phyloP scores from a whole-genome alignment of 1,140 invertebrate species.

The Drosophila aff. region DNA sequence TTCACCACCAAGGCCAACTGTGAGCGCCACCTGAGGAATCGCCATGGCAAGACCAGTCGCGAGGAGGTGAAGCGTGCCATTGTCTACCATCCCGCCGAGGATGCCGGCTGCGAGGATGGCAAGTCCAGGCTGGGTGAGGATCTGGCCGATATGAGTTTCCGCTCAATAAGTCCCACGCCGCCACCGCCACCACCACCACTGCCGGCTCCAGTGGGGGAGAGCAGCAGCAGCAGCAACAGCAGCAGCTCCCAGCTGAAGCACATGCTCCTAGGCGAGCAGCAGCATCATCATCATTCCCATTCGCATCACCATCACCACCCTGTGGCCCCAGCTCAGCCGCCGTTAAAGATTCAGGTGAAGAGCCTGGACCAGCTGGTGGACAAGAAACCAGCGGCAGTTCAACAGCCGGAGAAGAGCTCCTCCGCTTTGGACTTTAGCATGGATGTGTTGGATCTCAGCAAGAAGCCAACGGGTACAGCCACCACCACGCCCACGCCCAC shows the following conservation, averaged over 20 bases:
- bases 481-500: constrained; percentile 86
- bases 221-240: constrained; percentile 78
- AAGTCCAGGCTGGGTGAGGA: constrained; percentile 47
- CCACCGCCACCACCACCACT: constrained; percentile 32
- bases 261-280: constrained; percentile 66
- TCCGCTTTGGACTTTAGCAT: constrained; percentile 90
- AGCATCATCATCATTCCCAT: constrained; percentile 9
- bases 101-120: constrained; percentile 89
- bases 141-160: constrained; percentile 74
- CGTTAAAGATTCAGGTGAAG: constrained; percentile 88
- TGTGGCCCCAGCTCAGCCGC: constrained; percentile 22
- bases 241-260: constrained; percentile 86
- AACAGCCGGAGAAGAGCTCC: constrained; percentile 28
- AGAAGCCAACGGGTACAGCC: constrained; percentile 86
- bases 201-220: constrained; percentile 27
- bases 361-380: constrained; percentile 87
- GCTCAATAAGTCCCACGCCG: constrained; percentile 42
- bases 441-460: constrained; percentile 94
- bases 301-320: background rate
- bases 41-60: constrained; percentile 93
- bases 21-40: constrained; percentile 94
- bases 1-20: constrained; percentile 98
- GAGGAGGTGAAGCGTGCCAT: constrained; percentile 95
- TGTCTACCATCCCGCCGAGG: constrained; percentile 94
- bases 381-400: constrained; percentile 75